These are phyloP conservation scores for Mizuhopecten yessoensis DNA, from an alignment of 1,140 invertebrate species.

Conservation along the genomic window DNA sequence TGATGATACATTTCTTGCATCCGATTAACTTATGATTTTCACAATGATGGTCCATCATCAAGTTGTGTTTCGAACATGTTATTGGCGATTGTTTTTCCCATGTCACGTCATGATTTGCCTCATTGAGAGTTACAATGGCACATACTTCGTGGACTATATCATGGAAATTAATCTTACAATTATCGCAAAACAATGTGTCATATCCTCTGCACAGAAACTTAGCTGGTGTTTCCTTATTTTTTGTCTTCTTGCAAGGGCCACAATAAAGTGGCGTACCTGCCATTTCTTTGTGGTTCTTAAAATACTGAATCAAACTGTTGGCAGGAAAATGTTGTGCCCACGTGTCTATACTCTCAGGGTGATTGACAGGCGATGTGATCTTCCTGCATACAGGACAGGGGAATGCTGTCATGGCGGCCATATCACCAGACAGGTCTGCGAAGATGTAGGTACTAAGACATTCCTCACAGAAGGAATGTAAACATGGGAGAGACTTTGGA, in stretches of 20 bases:
- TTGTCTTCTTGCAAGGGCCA: constrained; percentile 11
- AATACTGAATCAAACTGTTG: constrained; percentile 12
- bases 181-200: constrained; percentile 13
- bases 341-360: neutral
- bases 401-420: neutral
- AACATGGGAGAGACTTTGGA: constrained; percentile 57
- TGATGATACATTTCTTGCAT: neutral
- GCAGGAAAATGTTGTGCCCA: constrained; percentile 7
- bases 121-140: constrained; percentile 30
- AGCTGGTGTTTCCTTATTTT: neutral
- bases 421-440: neutral
- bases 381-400: neutral
- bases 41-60: neutral
- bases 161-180: constrained; percentile 9
- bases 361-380: neutral
- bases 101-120: neutral
- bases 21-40: neutral
- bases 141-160: neutral
- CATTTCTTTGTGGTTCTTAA: neutral
- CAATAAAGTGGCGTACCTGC: neutral
- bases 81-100: neutral
- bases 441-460: constrained; percentile 53
- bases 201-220: neutral
- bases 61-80: neutral
- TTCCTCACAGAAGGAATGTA: constrained; percentile 57